These are phyloP conservation scores for Zingel zingel DNA, from an alignment of 2,113 vertebrate species.

Conservation along the genomic window DNA sequence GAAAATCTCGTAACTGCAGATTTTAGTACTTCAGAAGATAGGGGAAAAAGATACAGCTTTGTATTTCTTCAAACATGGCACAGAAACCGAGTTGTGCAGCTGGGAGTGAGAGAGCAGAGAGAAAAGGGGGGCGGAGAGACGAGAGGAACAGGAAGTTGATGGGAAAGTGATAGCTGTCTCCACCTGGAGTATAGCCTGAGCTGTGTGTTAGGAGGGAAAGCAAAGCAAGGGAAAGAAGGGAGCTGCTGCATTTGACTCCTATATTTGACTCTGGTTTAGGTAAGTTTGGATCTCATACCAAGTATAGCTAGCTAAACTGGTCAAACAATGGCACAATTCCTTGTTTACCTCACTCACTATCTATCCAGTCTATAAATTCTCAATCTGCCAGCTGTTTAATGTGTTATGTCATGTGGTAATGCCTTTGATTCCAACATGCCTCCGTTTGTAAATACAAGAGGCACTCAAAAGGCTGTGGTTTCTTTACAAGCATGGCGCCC, in stretches of 20 bases:
- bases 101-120: slow-evolving; percentile 68
- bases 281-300: slow-evolving; percentile 75
- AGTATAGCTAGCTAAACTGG: slow-evolving; percentile 72
- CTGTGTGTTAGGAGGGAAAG: slow-evolving; percentile 67
- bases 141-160: slow-evolving; percentile 81
- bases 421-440: slow-evolving; percentile 99
- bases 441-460: slow-evolving; percentile 99
- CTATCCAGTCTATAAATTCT: slow-evolving; percentile 93
- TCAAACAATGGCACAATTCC: slow-evolving; percentile 86
- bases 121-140: slow-evolving; percentile 71
- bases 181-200: slow-evolving; percentile 80
- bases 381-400: slow-evolving; percentile 97
- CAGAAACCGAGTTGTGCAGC: slow-evolving; percentile 71
- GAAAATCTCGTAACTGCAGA: slow-evolving; percentile 64
- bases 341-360: slow-evolving; percentile 86
- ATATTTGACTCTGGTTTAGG: slow-evolving; percentile 69
- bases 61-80: slow-evolving; percentile 72
- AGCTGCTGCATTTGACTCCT: slow-evolving; percentile 72
- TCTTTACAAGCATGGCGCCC: slow-evolving; percentile 91
- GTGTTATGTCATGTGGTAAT: slow-evolving; percentile 99
- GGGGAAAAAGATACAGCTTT: slow-evolving; percentile 61
- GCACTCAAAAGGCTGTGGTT: slow-evolving; percentile 99
- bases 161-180: slow-evolving; percentile 82
- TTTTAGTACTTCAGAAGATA: slow-evolving; percentile 71
- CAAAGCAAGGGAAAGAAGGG: slow-evolving; percentile 73